Base-by-base conservation (phyloP, 2,797 vertebrate species). In the Pangasius macronema region DNA sequence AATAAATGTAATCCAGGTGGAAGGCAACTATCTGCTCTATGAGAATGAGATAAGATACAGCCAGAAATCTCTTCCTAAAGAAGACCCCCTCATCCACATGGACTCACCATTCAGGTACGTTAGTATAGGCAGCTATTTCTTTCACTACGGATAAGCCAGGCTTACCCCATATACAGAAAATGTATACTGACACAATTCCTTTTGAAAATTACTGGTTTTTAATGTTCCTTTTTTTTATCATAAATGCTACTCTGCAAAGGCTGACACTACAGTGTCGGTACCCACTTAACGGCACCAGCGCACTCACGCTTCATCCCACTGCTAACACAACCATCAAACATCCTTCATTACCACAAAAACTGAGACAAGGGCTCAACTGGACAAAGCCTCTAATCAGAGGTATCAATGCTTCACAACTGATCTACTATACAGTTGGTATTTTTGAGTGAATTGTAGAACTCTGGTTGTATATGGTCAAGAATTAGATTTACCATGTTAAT, bases 41-140 rank as follows among this genome's bases (percentile, higher is more conserved):
- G 94, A 96, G 93, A 97, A 97, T 76, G 94, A 96, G 92, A 95
- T 97, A 82, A 90, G 91, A 84, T 95, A 93, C 84, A 87, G 77
- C 73, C 94, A 94, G 87, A 94, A 95, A 53, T 92, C 89, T 65
- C 93, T 95, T 46, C 92, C 93, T 80, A 33, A n/a, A 59, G 85
- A 91, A 49, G 88, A 24, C 24, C 90, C 94, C 0, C 85, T 86
- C 51, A 94, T 96, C 83, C 94, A 93, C 49, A 95, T 95, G 92
- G 94, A 96, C 84, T 92, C 95, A 86, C 93, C 93, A 1, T 96
- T 94, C 91, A 96, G 94, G 96, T 96, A 91, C 53, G 77, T 59
- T 39, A 39, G 33, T 81, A 42, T 18, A 70, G 22, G 67, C 72
- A 75, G 11, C 73, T 76, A 36, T 76, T 51, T 49, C 42, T 51